These are phyloP conservation scores for Mus spretus DNA, from an alignment of 2,797 vertebrate species.

Conservation along the genomic window DNA sequence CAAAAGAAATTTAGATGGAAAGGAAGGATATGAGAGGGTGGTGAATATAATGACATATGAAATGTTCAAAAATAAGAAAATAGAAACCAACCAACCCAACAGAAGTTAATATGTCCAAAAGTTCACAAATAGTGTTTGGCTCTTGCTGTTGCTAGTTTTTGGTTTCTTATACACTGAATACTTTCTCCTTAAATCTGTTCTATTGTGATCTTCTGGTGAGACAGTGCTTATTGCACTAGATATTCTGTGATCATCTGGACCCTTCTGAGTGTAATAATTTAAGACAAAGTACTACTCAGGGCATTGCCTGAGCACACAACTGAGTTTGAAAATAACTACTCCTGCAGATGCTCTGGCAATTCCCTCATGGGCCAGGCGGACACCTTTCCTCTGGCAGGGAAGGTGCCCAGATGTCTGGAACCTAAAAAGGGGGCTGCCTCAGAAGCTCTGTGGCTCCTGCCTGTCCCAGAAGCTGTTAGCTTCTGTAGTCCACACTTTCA, in stretches of 20 bases:
- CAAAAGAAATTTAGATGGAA: not conserved
- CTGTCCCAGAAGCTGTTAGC: too few relatives aligned
- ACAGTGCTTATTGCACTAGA: not conserved
- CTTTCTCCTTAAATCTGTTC: not conserved
- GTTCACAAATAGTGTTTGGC: not conserved
- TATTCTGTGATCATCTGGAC: not conserved
- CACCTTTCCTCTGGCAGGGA: too few relatives aligned
- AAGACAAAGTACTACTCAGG: not conserved
- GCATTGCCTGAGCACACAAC: not conserved
- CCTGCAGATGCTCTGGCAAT: too few relatives aligned
- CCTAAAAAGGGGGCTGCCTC: too few relatives aligned
- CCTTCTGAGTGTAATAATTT: not conserved
- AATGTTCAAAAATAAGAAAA: not conserved
- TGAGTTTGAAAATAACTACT: not conserved
- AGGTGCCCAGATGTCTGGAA: too few relatives aligned
- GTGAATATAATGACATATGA: not conserved
- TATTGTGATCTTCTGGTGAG: not conserved
- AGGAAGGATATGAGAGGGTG: too few relatives aligned
- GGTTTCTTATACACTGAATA: not conserved
- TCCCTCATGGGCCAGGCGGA: too few relatives aligned
- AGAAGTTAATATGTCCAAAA: not conserved
- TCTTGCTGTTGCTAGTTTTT: not conserved
- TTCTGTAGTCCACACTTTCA: too few relatives aligned
- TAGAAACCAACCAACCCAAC: not conserved
- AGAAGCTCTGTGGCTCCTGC: too few relatives aligned